Evolutionary conservation across 2,797 vertebrate genomes (phyloP).

Genomic region (Alfaro cultratus): DNA sequence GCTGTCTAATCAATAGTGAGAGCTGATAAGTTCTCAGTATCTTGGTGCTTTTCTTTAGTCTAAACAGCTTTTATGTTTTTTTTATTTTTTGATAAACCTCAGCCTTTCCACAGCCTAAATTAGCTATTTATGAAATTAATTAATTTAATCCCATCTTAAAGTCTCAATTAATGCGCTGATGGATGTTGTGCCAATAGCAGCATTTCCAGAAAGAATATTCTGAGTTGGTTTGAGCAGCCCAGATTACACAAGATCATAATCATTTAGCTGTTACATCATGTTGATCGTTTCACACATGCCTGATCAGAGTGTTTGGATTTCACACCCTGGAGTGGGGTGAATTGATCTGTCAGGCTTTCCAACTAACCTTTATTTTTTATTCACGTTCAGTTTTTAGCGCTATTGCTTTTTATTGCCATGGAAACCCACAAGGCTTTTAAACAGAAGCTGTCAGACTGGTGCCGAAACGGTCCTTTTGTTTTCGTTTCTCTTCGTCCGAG

Average conservation of each 20-base stretch:
- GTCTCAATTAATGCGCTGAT: background rate
- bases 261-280: background rate
- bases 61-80: background rate
- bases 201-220: constrained; percentile 10
- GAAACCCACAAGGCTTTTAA: constrained; percentile 38
- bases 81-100: background rate
- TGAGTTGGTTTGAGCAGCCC: background rate
- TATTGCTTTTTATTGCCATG: constrained; percentile 37
- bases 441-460: background rate
- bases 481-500: background rate
- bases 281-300: constrained; percentile 2
- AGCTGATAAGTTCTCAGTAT: background rate
- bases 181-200: background rate
- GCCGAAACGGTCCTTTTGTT: background rate
- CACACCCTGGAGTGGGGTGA: background rate
- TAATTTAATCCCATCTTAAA: background rate
- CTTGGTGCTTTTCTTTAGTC: background rate
- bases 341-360: constrained; percentile 11
- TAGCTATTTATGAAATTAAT: background rate
- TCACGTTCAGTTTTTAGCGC: background rate
- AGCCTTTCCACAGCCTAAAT: background rate
- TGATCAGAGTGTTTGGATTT: constrained; percentile 15
- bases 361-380: constrained; percentile 31
- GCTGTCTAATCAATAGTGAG: background rate
- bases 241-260: background rate